Base-by-base conservation (phyloP, 2,113 vertebrate species). In the Sceloporus undulatus region DNA sequence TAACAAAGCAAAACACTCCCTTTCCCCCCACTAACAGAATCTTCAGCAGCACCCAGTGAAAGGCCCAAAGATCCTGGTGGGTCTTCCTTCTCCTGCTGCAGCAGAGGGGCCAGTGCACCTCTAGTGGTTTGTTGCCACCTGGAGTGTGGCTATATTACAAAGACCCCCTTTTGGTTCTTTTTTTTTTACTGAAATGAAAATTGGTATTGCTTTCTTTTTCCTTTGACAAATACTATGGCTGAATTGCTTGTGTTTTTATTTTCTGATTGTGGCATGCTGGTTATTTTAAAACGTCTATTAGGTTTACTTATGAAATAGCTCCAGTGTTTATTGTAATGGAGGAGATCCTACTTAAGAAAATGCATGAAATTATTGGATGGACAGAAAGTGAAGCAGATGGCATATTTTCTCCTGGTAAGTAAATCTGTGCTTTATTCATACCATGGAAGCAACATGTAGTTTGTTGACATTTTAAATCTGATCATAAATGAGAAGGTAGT, bases 251-350 rank as follows among this genome's bases (percentile, higher is more conserved):
- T n/a, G 1, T 18, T 89, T 2, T 87, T 62, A 42, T 0, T 81
- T 86, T 88, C 7, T 23, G 54, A 86, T 48, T 91, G 62, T 13
- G 40, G 42, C 1, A 0, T 89, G 0, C 56, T 29, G 18, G 0
- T 79, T 85, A 27, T 40, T 4, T 2, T 13, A 4, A 81, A 81
- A 82, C 29, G 34, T 56, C 5, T 85, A 62, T 65, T 73, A 97
- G 94, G 93, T 97, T 98, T 92, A 97, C 94, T 4, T 96, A 94
- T 88, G 95, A 98, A 93, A 96, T 97, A 82, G 90, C 94, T 70
- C 95, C 95, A 25, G 92, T 96, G 1, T 97, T 98, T 66, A 93
- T 94, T 84, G 88, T 97, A 2, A 97, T 96, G 92, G 96, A 97
- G 79, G 94, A 93, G 9, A 85, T 96, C 73, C 84, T 98, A 84